Evolutionary conservation across 2,888 invertebrate species (phyloP).

Genomic region (Oscheius sp.): DNA sequence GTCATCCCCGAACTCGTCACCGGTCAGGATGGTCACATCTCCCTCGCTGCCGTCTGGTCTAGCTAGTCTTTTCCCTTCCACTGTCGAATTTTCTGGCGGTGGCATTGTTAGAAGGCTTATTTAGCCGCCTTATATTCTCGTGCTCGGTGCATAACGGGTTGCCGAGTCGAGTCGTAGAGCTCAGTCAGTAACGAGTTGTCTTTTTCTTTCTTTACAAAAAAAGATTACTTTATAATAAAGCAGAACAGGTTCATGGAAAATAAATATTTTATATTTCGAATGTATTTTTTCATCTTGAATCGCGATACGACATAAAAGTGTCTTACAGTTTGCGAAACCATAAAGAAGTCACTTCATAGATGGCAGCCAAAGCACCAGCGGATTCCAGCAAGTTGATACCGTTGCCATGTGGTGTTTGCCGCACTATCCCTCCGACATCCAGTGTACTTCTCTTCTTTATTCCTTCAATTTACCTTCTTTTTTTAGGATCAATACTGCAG

Average conservation of each 20-base stretch:
- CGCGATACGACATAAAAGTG: not conserved
- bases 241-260: constrained; percentile 21
- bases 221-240: not conserved
- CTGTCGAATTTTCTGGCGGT: not conserved
- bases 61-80: constrained; percentile 13
- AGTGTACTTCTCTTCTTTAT: not conserved
- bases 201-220: not conserved
- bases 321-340: too few species aligned
- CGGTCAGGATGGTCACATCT: not conserved
- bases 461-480: not conserved
- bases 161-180: constrained; percentile 34
- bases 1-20: constrained; percentile 12
- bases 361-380: constrained; percentile 13
- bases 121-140: constrained; percentile 6
- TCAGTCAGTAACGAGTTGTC: constrained; percentile 34
- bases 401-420: constrained; percentile 9
- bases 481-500: constrained; percentile 22
- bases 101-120: constrained; percentile 27
- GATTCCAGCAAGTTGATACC: not conserved
- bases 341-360: not conserved
- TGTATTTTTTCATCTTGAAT: not conserved
- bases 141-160: constrained; percentile 26
- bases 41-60: constrained; percentile 25
- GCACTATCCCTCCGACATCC: not conserved
- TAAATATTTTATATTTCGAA: constrained; percentile 1